Base-by-base conservation (phyloP, 2,113 vertebrate species). In the Ciconia maguari region DNA sequence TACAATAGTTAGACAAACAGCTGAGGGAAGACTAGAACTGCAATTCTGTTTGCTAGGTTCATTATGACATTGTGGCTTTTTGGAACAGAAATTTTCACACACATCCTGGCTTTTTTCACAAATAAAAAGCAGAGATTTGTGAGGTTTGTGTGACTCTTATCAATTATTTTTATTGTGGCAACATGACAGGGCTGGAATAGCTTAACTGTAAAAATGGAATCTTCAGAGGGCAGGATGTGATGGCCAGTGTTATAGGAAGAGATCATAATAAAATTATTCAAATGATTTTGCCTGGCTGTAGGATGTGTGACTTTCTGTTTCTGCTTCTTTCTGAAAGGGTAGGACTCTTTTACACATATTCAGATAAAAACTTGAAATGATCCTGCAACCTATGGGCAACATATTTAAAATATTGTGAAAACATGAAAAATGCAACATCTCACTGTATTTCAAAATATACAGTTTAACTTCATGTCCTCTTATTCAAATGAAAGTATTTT, bases 401-500 rank as follows among this genome's bases (percentile, higher is more conserved):
- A 19, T 80, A 68, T 66, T 60, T 60, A 71, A 94, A 80, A 57
- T 74, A 78, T 10, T 51, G 13, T 22, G 30, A 61, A 76, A 9
- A 38, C 55, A 58, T 26, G 8, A 58, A 83, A 94, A 87, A 93
- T 62, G 15, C 17, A 70, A 51, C 27, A 57, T 64, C 21, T 69
- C 30, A 52, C 22, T 54, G 7, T 46, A 65, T 77, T 79, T 79
- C n/a, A 68, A 93, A 83, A 92, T 54, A 70, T 13, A 49, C 10
- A 71, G 18, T 66, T 85, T 72, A 70, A 76, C 21, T 64, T 48
- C 54, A 58, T 89, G 51, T 38, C 64, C 21, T 93, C 60, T 92
- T 60, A 90, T 97, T 96, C 87, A 95, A 94, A 96, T 92, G 84
- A 85, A 94, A 86, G 57, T 79, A 21, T 94, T 96, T 97, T 97